Conservation (phyloP, 2,797 vertebrate genomes). For the Numenius phaeopus region DNA sequence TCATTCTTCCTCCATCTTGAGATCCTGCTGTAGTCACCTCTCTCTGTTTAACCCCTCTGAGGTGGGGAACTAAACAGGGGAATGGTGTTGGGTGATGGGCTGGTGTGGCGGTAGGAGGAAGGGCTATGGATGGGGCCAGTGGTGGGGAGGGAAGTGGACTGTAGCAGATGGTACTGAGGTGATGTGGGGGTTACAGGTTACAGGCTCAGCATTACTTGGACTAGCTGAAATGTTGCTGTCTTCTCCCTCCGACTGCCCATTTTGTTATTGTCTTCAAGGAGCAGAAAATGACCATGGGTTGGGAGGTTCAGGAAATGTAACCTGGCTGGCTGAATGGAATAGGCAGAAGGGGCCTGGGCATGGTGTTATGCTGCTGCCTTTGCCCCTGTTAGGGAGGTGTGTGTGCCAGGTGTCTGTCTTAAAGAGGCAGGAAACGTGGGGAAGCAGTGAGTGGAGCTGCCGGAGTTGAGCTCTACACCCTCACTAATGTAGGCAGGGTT, state of each 20-base stretch:
- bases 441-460: not conserved
- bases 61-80: no score
- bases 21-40: not conserved
- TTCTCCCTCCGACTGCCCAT: not conserved
- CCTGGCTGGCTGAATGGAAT: not conserved
- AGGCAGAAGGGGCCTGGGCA: not conserved
- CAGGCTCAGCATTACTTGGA: not conserved
- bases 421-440: not conserved
- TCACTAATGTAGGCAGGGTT: not conserved
- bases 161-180: not conserved
- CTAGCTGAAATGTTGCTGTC: not conserved
- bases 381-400: not conserved
- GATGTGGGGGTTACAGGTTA: not conserved
- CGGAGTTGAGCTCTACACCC: not conserved
- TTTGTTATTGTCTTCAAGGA: not conserved
- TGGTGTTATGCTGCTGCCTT: accelerated
- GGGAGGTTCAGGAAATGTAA: not conserved
- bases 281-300: accelerated
- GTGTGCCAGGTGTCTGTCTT: not conserved
- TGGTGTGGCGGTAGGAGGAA: not conserved
- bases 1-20: not conserved
- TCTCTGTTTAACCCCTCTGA: not conserved
- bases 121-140: not conserved
- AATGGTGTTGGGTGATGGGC: not conserved
- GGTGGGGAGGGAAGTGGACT: not conserved